Conservation (phyloP, 2,113 vertebrate species). For the Aythya baeri region DNA sequence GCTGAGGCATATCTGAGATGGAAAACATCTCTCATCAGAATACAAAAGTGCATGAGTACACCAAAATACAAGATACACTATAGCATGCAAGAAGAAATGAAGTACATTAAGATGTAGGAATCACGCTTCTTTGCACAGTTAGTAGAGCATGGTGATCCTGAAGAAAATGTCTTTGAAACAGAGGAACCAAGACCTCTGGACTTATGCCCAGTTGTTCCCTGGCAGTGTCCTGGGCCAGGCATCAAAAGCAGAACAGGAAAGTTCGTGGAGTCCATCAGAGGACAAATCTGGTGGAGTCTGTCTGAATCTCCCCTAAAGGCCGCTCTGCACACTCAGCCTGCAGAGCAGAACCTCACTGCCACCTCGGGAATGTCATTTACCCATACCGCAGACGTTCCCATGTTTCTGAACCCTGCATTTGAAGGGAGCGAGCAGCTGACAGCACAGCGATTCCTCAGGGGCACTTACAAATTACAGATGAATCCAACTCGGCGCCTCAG, state of each 20-base stretch:
- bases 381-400: fast-evolving
- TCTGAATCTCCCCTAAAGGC: background rate
- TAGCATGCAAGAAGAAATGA: background rate
- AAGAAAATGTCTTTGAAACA: background rate
- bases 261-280: background rate
- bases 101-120: background rate
- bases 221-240: background rate
- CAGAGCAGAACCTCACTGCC: background rate
- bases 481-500: background rate
- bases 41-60: fast-evolving
- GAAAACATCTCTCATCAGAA: background rate
- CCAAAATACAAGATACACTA: background rate
- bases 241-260: fast-evolving
- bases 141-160: background rate
- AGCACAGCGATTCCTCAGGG: fast-evolving
- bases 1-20: background rate
- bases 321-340: background rate
- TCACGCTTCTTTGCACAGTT: background rate
- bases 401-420: background rate
- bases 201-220: background rate
- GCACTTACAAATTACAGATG: background rate
- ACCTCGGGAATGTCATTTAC: background rate
- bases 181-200: background rate
- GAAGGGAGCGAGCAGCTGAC: background rate
- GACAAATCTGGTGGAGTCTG: fast-evolving